A percentile compares a stretch with the other conserved stretches of the same genome.
Conservation (phyloP, 2,113 vertebrate genomes). For the Tonatia bakeri region DNA sequence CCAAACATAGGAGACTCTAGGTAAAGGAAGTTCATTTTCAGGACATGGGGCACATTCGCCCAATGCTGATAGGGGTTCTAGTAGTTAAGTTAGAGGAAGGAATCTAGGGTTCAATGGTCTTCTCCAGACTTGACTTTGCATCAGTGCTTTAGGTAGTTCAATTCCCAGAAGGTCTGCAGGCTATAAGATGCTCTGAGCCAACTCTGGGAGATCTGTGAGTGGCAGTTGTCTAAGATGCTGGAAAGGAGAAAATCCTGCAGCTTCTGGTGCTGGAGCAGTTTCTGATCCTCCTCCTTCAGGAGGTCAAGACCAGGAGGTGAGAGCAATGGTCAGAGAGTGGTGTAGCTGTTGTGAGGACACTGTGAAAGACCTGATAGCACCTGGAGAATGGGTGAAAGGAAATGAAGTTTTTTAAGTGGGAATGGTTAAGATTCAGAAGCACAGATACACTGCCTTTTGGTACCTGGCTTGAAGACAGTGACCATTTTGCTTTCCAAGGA, state of each 20-base stretch:
- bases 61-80: not conserved
- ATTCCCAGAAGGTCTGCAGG: not conserved
- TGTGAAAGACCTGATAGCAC: not conserved
- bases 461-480: not conserved
- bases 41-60: not conserved
- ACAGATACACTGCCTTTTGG: not conserved
- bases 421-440: not conserved
- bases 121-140: not conserved
- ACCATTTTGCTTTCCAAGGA: not conserved
- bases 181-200: not conserved
- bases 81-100: not conserved
- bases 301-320: not conserved
- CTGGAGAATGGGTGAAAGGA: not conserved
- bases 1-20: not conserved
- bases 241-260: not conserved
- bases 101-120: not conserved
- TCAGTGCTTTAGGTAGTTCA: not conserved
- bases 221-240: not conserved
- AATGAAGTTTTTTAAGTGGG: not conserved
- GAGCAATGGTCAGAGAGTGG: not conserved
- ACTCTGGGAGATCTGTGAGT: not conserved
- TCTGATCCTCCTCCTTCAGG: not conserved
- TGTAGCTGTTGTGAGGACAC: not conserved
- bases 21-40: not conserved
- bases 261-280: not conserved